phyloP scores from a whole-genome alignment of 2,113 vertebrate genomes.

The Pseudorasbora parva region DNA sequence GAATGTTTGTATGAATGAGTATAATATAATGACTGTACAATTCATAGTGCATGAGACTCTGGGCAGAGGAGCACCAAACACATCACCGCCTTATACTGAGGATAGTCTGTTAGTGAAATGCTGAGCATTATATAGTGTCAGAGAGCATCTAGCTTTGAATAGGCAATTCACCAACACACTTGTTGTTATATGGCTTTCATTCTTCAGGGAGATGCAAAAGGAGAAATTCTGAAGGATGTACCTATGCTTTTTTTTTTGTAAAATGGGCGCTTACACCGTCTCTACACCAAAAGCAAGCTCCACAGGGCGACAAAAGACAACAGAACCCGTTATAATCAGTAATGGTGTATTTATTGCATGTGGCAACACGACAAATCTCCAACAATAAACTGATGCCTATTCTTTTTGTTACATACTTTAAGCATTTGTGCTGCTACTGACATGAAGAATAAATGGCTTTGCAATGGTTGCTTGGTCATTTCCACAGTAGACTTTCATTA shows the following conservation, averaged over 20 bases:
- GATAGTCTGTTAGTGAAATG: not conserved
- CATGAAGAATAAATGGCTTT: no score
- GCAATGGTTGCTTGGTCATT: no score
- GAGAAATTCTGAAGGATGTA: not conserved
- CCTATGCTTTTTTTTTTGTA: not conserved
- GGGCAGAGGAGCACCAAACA: not conserved
- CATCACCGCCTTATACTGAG: not conserved
- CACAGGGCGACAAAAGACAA: no score
- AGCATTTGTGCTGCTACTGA: no score
- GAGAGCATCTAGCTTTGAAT: not conserved
- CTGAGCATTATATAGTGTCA: not conserved
- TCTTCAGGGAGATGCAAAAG: not conserved
- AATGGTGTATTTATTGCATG: no score
- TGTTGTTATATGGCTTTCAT: not conserved
- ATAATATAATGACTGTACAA: not conserved
- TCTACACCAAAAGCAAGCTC: no score
- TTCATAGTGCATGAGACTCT: slow-evolving; percentile 5
- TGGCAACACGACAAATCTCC: no score
- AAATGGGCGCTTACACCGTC: not conserved
- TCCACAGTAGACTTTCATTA: no score
- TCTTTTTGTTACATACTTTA: no score
- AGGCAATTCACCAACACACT: not conserved
- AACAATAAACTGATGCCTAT: no score
- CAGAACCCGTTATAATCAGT: no score
- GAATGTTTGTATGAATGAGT: not conserved